A percentile compares a stretch with the other conserved stretches of the same genome.
These are phyloP conservation scores for Zapornia atra DNA, from an alignment of 2,113 vertebrate species.

Conservation along the genomic window DNA sequence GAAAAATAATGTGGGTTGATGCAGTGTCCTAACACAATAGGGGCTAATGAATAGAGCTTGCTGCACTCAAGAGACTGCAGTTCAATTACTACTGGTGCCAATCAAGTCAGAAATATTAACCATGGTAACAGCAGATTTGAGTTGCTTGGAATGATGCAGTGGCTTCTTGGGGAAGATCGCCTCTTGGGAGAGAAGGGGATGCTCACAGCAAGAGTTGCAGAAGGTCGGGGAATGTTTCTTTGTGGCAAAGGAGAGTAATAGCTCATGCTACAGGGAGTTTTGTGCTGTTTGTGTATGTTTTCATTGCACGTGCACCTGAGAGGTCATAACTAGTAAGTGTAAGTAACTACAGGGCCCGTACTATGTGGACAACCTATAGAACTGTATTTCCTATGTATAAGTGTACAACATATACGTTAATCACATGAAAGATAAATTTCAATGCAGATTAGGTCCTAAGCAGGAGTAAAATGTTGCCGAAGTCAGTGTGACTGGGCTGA, in stretches of 20 bases:
- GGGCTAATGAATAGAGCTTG: conserved; percentile 62
- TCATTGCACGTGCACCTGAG: background rate
- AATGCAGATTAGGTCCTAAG: background rate
- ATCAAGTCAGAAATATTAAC: conserved; percentile 69
- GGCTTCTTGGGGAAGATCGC: background rate
- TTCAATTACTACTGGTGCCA: conserved; percentile 66
- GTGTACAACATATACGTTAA: background rate
- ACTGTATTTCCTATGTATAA: background rate
- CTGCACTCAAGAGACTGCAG: conserved; percentile 51
- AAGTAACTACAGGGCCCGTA: background rate
- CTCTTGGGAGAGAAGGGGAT: conserved; percentile 8
- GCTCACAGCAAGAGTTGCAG: background rate
- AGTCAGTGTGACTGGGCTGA: conserved; percentile 7
- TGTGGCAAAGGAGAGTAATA: background rate
- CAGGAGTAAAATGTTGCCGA: conserved; percentile 1
- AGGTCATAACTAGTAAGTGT: background rate
- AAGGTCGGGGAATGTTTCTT: background rate
- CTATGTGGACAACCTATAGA: background rate
- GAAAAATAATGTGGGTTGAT: conserved; percentile 55
- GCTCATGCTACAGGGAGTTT: background rate
- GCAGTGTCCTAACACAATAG: conserved; percentile 62
- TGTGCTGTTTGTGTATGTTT: background rate
- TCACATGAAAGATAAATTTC: background rate
- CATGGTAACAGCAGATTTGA: conserved; percentile 58
- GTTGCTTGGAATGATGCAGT: background rate